A percentile compares a stretch with the other conserved stretches of the same genome.
These are phyloP conservation scores for Parnassius apollo DNA, from an alignment of 2,888 invertebrate species.

Conservation along the genomic window DNA sequence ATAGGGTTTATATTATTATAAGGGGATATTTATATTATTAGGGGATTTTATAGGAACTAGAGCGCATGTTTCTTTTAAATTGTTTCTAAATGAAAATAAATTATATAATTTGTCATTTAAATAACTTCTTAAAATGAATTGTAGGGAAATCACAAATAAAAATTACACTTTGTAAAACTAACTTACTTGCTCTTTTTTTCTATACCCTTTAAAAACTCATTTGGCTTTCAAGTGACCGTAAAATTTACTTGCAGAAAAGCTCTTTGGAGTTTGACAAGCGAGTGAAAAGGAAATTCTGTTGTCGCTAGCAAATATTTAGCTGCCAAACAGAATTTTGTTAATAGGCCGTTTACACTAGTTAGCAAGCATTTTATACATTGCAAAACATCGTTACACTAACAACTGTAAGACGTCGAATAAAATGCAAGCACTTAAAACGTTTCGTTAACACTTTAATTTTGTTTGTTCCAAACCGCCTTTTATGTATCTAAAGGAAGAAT, in stretches of 20 bases:
- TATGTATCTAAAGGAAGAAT: no score
- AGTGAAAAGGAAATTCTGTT: conserved; percentile 23
- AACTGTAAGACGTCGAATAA: no score
- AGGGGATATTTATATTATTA: no score
- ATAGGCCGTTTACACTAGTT: conserved; percentile 24
- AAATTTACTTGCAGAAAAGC: conserved; percentile 21
- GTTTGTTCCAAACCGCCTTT: neutral
- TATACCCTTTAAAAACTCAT: conserved; percentile 6
- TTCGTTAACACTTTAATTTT: neutral
- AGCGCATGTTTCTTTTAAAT: no score
- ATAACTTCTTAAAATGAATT: no score
- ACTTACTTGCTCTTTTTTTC: neutral
- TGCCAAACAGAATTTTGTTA: conserved; percentile 24
- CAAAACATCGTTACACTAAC: conserved; percentile 6
- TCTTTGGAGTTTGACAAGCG: conserved; percentile 20
- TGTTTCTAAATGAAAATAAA: no score
- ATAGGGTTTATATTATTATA: no score
- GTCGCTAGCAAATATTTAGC: conserved; percentile 24
- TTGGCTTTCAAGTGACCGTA: conserved; percentile 21
- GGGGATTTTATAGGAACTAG: no score
- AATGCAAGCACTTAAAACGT: no score
- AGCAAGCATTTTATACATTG: conserved; percentile 25
- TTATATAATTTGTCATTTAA: no score
- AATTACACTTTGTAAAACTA: no score
- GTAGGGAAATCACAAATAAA: no score